Percentiles rank a stretch among this genome's conserved stretches.
phyloP scores from a whole-genome alignment of 2,797 vertebrate species.

The Anomalospiza imberbis region DNA sequence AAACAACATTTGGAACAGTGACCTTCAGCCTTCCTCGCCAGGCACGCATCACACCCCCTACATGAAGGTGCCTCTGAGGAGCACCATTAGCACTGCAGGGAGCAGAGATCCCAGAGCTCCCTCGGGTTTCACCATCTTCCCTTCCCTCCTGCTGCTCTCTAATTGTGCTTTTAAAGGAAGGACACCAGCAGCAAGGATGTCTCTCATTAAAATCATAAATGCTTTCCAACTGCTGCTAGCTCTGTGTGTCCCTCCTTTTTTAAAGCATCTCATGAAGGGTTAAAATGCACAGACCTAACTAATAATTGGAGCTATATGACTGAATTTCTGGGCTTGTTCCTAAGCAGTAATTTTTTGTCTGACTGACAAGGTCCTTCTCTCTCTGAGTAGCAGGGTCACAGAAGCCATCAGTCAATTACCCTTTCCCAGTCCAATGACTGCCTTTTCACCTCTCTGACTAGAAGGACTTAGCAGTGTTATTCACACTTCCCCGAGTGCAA shows the following conservation, averaged over 20 bases:
- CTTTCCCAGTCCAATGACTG: conserved; percentile 41
- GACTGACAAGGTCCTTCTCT: conserved; percentile 50
- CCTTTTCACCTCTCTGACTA: conserved; percentile 41
- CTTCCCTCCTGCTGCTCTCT: neutral
- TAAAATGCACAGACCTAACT: conserved; percentile 12
- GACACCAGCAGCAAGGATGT: neutral
- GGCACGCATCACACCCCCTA: neutral
- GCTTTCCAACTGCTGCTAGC: neutral
- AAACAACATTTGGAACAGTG: neutral
- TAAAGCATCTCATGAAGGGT: neutral
- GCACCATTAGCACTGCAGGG: neutral
- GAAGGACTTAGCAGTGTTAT: conserved; percentile 45
- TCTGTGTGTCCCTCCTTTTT: neutral
- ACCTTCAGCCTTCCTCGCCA: neutral
- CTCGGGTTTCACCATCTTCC: neutral
- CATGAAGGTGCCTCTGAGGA: neutral
- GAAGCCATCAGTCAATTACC: conserved; percentile 58
- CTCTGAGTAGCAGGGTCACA: conserved; percentile 21
- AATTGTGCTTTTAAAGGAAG: neutral
- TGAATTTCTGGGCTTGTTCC: neutral
- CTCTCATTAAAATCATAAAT: neutral
- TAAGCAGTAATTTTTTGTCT: conserved; percentile 15
- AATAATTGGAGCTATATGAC: neutral
- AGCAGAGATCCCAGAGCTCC: neutral
- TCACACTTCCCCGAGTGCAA: conserved; percentile 36